A percentile compares a stretch with the other conserved stretches of the same genome.
These are phyloP conservation scores for Pomacea maculata DNA, from an alignment of 1,140 invertebrate species.

Conservation along the genomic window DNA sequence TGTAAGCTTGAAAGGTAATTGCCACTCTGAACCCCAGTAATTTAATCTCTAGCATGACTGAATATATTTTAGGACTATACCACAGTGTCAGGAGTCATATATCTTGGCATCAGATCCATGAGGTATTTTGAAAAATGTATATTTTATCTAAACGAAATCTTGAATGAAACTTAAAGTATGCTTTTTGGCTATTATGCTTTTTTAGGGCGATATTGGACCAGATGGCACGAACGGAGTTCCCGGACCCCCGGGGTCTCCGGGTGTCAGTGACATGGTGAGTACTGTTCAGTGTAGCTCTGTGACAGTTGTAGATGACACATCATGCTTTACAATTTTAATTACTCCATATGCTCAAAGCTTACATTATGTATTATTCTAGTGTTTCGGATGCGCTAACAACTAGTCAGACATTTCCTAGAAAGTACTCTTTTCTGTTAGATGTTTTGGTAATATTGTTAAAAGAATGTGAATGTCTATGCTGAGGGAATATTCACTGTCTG, in stretches of 20 bases:
- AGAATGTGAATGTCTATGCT: neutral
- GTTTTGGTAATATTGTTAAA: neutral
- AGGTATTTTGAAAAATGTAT: neutral
- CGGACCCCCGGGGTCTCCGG: conserved; percentile 36
- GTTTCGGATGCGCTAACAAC: neutral
- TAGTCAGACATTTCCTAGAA: neutral
- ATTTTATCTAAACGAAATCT: neutral
- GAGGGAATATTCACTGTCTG: neutral
- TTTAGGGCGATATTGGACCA: conserved; percentile 27
- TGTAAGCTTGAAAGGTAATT: neutral
- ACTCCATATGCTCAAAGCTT: too few species aligned
- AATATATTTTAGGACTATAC: neutral
- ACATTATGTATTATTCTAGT: neutral
- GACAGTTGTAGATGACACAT: neutral
- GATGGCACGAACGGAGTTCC: conserved; percentile 35
- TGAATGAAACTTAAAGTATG: neutral
- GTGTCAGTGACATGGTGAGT: conserved; percentile 29
- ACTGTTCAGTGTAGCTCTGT: neutral
- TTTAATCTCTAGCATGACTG: too few species aligned
- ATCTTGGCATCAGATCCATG: neutral
- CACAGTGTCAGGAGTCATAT: neutral
- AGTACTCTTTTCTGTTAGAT: neutral
- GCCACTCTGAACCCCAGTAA: neutral
- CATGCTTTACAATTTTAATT: neutral
- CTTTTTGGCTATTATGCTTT: neutral